A percentile compares a stretch with the other conserved stretches of the same genome.
Evolutionary conservation across 2,797 vertebrate species (phyloP).

Genomic region (Buceros bicornis): DNA sequence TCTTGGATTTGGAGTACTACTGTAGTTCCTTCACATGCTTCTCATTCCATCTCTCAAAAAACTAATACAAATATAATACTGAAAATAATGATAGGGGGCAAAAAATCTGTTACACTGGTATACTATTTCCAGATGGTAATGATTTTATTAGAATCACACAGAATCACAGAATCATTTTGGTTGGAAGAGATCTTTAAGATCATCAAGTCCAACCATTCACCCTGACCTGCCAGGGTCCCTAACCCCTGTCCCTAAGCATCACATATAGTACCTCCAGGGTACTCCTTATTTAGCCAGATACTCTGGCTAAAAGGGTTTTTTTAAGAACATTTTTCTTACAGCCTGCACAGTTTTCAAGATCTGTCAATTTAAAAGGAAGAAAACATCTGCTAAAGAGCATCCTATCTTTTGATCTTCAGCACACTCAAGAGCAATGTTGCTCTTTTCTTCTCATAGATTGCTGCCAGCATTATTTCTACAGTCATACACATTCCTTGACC

Average conservation of each 20-base stretch:
- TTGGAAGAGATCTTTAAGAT: too few relatives aligned
- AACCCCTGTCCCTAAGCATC: too few relatives aligned
- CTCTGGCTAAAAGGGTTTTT: background rate
- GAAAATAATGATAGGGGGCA: background rate
- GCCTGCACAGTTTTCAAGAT: background rate
- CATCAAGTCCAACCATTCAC: too few relatives aligned
- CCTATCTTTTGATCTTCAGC: background rate
- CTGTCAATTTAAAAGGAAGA: background rate
- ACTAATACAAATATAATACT: background rate
- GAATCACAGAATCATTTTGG: too few relatives aligned
- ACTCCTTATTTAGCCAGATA: background rate
- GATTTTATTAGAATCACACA: background rate
- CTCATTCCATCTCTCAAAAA: background rate
- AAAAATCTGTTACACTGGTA: background rate
- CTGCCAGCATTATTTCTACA: slow-evolving; percentile 19
- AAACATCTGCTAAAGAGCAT: background rate
- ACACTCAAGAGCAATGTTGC: background rate
- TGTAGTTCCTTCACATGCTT: background rate
- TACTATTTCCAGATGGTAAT: background rate
- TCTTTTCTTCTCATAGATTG: slow-evolving; percentile 1
- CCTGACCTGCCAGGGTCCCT: too few relatives aligned
- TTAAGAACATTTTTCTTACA: background rate
- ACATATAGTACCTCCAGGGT: too few relatives aligned
- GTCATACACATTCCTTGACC: background rate
- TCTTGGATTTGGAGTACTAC: background rate